These are phyloP conservation scores for Tortrix viridana DNA, from an alignment of 2,888 invertebrate species.

Conservation along the genomic window DNA sequence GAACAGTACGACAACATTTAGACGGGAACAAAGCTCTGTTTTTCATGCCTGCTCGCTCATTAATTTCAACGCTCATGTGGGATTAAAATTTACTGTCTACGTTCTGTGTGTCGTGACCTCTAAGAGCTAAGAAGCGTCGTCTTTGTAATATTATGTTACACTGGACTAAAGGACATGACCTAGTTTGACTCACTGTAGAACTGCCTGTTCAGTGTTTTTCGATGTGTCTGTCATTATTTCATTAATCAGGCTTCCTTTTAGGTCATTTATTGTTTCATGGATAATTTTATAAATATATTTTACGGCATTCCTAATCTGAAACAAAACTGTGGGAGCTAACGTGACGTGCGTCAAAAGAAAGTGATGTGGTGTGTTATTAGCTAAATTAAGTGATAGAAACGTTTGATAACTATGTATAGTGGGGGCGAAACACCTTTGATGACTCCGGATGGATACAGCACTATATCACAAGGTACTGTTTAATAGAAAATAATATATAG, in stretches of 20 bases:
- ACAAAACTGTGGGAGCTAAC: neutral
- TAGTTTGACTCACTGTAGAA: slow-evolving; percentile 6
- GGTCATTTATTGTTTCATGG: slow-evolving; percentile 3
- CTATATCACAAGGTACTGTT: slow-evolving; percentile 70
- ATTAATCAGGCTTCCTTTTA: slow-evolving; percentile 15
- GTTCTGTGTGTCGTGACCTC: neutral
- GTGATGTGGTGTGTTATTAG: slow-evolving; percentile 37
- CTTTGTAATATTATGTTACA: slow-evolving; percentile 13
- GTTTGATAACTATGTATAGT: slow-evolving; percentile 57
- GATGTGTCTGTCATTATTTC: slow-evolving; percentile 9
- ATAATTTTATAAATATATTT: neutral
- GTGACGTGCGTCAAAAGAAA: slow-evolving; percentile 5
- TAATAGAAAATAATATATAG: neutral
- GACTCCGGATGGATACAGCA: slow-evolving; percentile 79
- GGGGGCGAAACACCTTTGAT: slow-evolving; percentile 74
- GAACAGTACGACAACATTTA: neutral
- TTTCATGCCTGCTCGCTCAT: neutral
- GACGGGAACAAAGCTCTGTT: neutral
- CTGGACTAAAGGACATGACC: slow-evolving; percentile 12
- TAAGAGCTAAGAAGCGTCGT: slow-evolving; percentile 10
- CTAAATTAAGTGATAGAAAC: slow-evolving; percentile 32
- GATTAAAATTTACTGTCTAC: neutral
- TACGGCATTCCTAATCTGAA: neutral
- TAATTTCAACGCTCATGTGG: neutral
- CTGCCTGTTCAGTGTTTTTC: neutral